Conservation (phyloP, 1,140 invertebrate genomes). For the Armadillidium nasatum region DNA sequence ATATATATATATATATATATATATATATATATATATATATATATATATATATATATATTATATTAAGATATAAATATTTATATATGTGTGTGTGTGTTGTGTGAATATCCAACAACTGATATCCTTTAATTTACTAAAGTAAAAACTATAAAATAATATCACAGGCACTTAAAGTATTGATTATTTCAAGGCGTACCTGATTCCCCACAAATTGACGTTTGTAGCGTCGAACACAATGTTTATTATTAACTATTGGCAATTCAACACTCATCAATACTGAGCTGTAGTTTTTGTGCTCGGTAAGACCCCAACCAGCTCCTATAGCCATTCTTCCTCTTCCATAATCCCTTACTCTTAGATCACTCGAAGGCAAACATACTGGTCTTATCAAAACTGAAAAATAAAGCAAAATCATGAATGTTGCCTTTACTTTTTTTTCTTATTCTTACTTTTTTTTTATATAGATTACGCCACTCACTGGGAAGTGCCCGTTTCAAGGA, state of each 20-base stretch:
- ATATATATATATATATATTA: slow-evolving; percentile 9
- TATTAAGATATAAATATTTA: not conserved
- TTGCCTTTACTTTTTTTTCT: no score
- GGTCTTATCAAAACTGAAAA: no score
- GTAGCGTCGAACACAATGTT: not conserved
- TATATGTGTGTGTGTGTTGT: not conserved
- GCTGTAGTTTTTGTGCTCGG: not conserved
- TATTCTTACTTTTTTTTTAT: no score
- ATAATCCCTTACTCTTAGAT: no score
- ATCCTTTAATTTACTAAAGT: not conserved
- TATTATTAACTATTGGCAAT: not conserved
- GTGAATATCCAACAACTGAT: not conserved
- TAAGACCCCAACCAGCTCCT: not conserved
- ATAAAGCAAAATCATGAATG: no score
- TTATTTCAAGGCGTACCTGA: not conserved
- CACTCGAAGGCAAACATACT: no score
- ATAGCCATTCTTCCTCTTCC: not conserved
- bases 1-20: slow-evolving; percentile 16
- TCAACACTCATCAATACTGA: not conserved
- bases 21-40: not conserved
- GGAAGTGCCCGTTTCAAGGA: no score
- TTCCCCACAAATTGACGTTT: not conserved
- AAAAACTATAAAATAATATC: not conserved
- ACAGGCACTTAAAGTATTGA: no score
- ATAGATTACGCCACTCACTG: no score